These are phyloP conservation scores for Cyanoramphus novaezelandiae DNA, from an alignment of 2,113 vertebrate genomes.

Conservation along the genomic window DNA sequence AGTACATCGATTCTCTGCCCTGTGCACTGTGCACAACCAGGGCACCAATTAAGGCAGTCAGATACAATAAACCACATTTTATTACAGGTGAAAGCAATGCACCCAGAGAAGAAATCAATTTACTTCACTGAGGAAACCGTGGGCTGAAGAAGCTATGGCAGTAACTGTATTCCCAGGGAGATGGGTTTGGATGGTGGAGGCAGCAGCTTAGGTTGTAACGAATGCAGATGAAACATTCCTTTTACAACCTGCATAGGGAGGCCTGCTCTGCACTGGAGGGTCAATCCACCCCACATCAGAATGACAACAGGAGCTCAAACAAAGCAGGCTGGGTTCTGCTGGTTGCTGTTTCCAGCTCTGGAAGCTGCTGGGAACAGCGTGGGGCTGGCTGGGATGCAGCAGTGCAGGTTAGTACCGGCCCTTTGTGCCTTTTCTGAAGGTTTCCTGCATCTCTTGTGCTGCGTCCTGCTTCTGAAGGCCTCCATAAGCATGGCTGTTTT, in stretches of 20 bases:
- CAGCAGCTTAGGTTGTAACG: not conserved
- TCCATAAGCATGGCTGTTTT: not conserved
- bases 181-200: not conserved
- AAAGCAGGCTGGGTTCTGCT: not conserved
- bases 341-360: not conserved
- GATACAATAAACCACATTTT: not conserved
- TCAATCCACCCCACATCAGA: not conserved
- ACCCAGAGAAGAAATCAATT: not conserved
- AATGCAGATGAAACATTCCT: not conserved
- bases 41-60: constrained; percentile 5
- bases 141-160: not conserved
- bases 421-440: not conserved
- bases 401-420: not conserved
- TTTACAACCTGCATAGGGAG: not conserved
- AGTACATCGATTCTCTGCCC: constrained; percentile 32
- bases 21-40: not conserved
- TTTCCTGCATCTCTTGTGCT: not conserved
- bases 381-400: not conserved
- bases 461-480: not conserved
- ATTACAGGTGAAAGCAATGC: not conserved
- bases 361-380: not conserved
- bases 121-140: not conserved
- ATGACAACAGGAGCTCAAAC: not conserved
- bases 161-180: not conserved
- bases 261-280: not conserved